Conservation (phyloP, 2,113 vertebrate species). For the Cacatua alba region DNA sequence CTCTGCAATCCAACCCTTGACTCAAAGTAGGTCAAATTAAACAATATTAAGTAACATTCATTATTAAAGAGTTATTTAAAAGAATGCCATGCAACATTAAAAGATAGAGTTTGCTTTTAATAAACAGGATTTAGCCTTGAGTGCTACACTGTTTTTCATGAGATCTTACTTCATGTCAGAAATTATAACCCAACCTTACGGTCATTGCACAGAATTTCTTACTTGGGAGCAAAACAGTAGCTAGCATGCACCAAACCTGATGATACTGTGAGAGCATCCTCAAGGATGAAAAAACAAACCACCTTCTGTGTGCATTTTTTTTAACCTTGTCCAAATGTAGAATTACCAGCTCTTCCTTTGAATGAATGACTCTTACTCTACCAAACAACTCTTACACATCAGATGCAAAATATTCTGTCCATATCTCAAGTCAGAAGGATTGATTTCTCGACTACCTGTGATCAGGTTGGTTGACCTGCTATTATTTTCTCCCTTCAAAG, state of each 20-base stretch:
- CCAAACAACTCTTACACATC: neutral
- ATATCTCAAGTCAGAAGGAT: neutral
- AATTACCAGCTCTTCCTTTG: neutral
- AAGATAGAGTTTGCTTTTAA: neutral
- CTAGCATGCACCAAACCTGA: neutral
- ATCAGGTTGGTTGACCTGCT: neutral
- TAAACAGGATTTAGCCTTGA: neutral
- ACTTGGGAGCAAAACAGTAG: neutral
- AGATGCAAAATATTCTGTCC: neutral
- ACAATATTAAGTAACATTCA: neutral
- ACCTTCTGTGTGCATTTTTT: neutral
- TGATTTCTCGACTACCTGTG: neutral
- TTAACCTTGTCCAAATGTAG: neutral
- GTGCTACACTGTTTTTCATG: neutral
- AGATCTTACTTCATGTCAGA: neutral
- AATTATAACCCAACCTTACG: neutral
- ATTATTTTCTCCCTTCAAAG: neutral
- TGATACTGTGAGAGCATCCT: neutral
- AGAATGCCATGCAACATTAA: neutral
- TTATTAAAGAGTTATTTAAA: neutral
- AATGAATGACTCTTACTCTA: neutral
- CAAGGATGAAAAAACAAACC: neutral
- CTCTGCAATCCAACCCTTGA: neutral
- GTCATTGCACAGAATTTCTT: neutral
- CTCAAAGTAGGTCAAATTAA: neutral